Evolutionary conservation across 37 sponge, comb jelly and placozoan species (phyloP), one percentile per base, ranked within the genome.

Genomic region (Theonella swinhoei): DNA sequence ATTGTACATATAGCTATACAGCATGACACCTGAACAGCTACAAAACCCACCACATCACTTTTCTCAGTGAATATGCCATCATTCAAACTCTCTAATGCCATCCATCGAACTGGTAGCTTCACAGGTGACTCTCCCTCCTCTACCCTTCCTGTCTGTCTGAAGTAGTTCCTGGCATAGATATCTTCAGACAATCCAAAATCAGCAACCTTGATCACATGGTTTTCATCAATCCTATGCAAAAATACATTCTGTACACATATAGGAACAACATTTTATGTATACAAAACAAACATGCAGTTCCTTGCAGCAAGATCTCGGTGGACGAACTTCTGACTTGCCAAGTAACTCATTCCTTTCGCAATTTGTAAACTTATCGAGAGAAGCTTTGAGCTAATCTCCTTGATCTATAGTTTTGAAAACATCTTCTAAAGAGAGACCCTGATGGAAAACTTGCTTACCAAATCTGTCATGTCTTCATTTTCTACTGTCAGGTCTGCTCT

Each of bases 261-360:
- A n/a, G n/a, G n/a, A n/a, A n/a, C n/a, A n/a, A n/a, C n/a, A n/a
- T n/a, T n/a, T n/a, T n/a, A n/a, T n/a, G n/a, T n/a, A n/a, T n/a
- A n/a, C n/a, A n/a, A n/a, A 47, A 17, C 68, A 39, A 75, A 80
- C 82, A 80, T 80, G 82, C 82, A 80, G 28, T 80, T 80, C 42
- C 82, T 67, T 67, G 82, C 82, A 30, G 82, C 82, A 40, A 80
- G 58, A 41, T 80, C 82, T 1, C 82, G 37, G 70, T 80, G 82
- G 9, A 80, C 39, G 32, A 80, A 54, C 58, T 68, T 68, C 40
- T 32, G 64, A 1, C 34, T 17, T 22, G 71, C 39, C 72, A 80
- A 31, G 39, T 80, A 80, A 2, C 23, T 72, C 82, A 80, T 80
- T 7, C 82, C 82, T 40, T 38, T 74, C 2, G 82, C 72, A 39